phyloP scores from a whole-genome alignment of 2,797 vertebrate species.

The Gobionotothen gibberifrons region DNA sequence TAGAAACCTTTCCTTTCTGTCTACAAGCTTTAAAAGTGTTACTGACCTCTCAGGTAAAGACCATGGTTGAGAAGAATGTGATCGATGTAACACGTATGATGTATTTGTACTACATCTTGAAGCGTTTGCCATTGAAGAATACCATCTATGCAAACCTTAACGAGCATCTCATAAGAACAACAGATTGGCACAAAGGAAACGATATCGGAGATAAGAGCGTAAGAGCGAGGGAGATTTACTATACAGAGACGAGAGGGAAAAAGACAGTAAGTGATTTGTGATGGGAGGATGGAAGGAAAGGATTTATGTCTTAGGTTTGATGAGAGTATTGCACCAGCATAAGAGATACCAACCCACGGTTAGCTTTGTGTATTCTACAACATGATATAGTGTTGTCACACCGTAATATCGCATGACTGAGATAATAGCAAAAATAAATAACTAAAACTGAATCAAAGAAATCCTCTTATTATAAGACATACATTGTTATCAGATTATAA shows the following conservation, averaged over 20 bases:
- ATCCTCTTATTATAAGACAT: background rate
- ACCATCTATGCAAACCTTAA: constrained; percentile 8
- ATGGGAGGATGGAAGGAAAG: constrained; percentile 41
- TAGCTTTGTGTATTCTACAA: constrained; percentile 20
- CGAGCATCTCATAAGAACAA: constrained; percentile 19
- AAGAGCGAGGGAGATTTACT: constrained; percentile 19
- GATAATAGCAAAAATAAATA: no score
- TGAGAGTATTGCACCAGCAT: constrained; percentile 59
- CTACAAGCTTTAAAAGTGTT: background rate
- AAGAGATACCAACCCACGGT: constrained; percentile 37
- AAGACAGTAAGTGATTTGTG: constrained; percentile 58
- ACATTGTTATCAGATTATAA: background rate
- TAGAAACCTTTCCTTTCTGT: background rate
- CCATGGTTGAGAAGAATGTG: background rate
- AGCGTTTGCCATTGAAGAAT: constrained; percentile 12
- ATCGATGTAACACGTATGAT: constrained; percentile 24
- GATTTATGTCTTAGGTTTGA: constrained; percentile 55
- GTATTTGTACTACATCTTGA: constrained; percentile 2
- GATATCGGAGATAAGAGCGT: constrained; percentile 40
- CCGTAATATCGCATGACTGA: background rate
- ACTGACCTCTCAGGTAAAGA: constrained; percentile 6
- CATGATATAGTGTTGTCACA: constrained; percentile 8
- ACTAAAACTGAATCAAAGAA: no score
- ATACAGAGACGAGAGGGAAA: constrained; percentile 13
- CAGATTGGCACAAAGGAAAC: constrained; percentile 24